A percentile compares a stretch with the other conserved stretches of the same genome.
Conservation (phyloP, 1,140 invertebrate genomes). For the Himalopsyche phryganea region DNA sequence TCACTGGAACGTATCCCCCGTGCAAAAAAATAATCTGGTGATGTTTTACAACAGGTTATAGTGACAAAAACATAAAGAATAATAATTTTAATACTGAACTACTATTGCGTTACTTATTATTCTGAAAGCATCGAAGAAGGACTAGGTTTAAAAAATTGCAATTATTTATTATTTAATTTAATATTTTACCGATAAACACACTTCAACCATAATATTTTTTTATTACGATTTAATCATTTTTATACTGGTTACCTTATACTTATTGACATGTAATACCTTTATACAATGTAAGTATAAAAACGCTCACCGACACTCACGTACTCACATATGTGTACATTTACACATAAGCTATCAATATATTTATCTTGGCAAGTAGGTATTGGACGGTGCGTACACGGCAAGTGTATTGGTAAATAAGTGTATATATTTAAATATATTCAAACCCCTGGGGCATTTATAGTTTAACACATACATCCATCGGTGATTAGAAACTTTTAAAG, state of each 20-base stretch:
- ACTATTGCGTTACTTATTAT: too few relatives aligned
- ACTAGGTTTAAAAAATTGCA: too few relatives aligned
- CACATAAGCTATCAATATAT: constrained; percentile 9
- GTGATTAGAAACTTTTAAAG: constrained; percentile 29
- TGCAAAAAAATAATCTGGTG: too few relatives aligned
- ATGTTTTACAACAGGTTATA: too few relatives aligned
- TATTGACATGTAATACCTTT: neutral
- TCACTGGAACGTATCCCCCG: too few relatives aligned
- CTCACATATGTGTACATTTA: constrained; percentile 6
- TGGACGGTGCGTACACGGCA: neutral
- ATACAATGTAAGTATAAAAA: constrained; percentile 3
- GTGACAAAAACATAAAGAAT: too few relatives aligned
- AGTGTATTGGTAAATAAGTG: constrained; percentile 8
- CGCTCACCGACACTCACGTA: neutral
- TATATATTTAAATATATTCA: constrained; percentile 26
- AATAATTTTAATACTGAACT: too few relatives aligned
- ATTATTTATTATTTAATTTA: too few relatives aligned
- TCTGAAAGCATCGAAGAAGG: too few relatives aligned
- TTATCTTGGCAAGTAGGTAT: constrained; percentile 8
- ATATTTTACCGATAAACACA: too few relatives aligned
- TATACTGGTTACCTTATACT: neutral
- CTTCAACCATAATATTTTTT: neutral
- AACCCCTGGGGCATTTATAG: constrained; percentile 22
- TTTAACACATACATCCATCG: constrained; percentile 22
- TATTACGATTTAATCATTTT: neutral